These are phyloP conservation scores for Platichthys stellatus DNA, from an alignment of 2,113 vertebrate species.

Conservation along the genomic window DNA sequence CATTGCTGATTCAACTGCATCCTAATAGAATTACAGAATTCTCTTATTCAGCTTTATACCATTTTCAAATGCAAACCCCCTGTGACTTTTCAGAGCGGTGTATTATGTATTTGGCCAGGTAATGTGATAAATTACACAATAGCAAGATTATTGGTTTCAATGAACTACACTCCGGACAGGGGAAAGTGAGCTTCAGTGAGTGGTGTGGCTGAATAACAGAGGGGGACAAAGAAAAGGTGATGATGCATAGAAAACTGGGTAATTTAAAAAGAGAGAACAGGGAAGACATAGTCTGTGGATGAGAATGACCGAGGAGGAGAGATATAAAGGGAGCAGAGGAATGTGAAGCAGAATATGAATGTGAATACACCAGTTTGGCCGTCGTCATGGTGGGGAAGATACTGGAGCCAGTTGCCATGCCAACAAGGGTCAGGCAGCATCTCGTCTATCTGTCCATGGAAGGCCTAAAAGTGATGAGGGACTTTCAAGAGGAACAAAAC, in stretches of 20 bases:
- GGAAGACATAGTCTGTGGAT: conserved; percentile 4
- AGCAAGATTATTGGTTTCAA: conserved; percentile 43
- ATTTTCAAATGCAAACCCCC: conserved; percentile 58
- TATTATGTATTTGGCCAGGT: conserved; percentile 46
- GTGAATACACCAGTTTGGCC: conserved; percentile 36
- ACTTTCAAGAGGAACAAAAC: conserved; percentile 46
- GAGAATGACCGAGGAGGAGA: neutral
- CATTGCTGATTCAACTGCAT: conserved; percentile 21
- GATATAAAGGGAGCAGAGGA: conserved; percentile 5
- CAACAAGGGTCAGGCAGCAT: conserved; percentile 57
- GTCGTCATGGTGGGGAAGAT: conserved; percentile 43
- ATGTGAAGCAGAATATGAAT: neutral
- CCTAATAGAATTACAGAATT: conserved; percentile 43
- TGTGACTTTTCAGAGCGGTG: conserved; percentile 42
- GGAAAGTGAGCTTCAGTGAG: neutral
- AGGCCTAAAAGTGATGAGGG: conserved; percentile 46
- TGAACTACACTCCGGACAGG: neutral
- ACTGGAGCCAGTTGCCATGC: conserved; percentile 71
- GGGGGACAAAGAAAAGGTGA: neutral
- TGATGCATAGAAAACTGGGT: neutral
- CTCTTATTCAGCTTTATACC: conserved; percentile 26
- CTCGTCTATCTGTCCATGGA: conserved; percentile 35
- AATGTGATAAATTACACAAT: conserved; percentile 62
- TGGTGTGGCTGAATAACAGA: neutral
- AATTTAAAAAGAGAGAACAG: neutral